Base-by-base conservation (phyloP, 2,113 vertebrate species). In the Paralichthys olivaceus region DNA sequence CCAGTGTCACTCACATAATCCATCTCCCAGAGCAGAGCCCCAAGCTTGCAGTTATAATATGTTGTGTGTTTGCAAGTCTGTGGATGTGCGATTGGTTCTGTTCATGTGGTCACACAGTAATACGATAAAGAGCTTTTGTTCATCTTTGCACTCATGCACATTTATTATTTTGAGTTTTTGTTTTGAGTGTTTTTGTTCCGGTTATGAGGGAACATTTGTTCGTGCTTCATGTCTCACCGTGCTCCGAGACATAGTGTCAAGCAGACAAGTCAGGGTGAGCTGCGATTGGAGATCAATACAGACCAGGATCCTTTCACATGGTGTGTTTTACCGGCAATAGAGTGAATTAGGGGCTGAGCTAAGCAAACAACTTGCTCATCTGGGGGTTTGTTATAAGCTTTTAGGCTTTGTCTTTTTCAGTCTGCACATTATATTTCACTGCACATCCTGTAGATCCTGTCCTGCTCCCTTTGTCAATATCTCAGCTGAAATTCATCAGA, bases 1-100 rank as follows among this genome's bases (percentile, higher is more conserved):
- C 90, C 90, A 86, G 90, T 89, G 94, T 93, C 93, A 92, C 86
- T 87, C 89, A 84, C 75, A 85, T 92, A 90, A 94, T 93, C 92
- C 88, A 90, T 91, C 91, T 91, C 79, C 43, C 55, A 77, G 74
- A 84, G 79, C 84, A 55, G 63, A 70, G 77, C 79, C 51, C 26
- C 54, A 15, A 83, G 86, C 85, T 80, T 81, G 72, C 70, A 79
- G 63, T 72, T 78, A 67, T 75, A 71, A 75, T 80, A 79, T 77
- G 37, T 70, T 64, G 57, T 72, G 64, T 61, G 71, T 86, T 77
- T 86, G 77, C 64, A 29, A 83, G 63, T 69, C 66, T 83, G 69
- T 61, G 69, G 67, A 80, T 66, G 69, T 72, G 74, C 25, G 34
- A 61, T 54, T 65, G 56, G 20, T 28, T 56, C 54, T 70, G 55